These are phyloP conservation scores for Amazona vittata DNA, from an alignment of 2,113 vertebrate species.

Conservation along the genomic window DNA sequence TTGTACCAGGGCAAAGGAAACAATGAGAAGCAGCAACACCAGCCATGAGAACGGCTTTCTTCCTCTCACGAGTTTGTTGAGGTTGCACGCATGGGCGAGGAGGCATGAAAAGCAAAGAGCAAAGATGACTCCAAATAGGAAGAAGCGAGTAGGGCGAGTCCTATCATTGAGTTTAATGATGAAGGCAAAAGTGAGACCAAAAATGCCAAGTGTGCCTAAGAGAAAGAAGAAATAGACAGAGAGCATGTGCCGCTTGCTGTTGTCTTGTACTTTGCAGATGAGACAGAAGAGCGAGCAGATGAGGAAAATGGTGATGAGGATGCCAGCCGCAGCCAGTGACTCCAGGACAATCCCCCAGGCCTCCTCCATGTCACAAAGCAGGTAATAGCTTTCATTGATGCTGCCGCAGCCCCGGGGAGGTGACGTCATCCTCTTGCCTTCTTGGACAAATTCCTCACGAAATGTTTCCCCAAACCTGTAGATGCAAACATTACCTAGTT, in stretches of 20 bases:
- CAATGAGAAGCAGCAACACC: constrained; percentile 67
- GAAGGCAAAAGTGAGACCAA: constrained; percentile 89
- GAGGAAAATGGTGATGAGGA: constrained; percentile 76
- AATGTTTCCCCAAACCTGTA: constrained; percentile 14
- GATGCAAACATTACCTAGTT: neutral
- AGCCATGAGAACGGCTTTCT: constrained; percentile 74
- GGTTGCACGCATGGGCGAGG: constrained; percentile 77
- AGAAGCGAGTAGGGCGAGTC: constrained; percentile 87
- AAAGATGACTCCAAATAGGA: constrained; percentile 89
- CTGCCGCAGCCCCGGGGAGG: constrained; percentile 36
- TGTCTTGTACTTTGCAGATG: constrained; percentile 77
- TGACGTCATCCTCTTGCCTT: neutral
- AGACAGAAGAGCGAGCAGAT: constrained; percentile 77
- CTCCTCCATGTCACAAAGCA: constrained; percentile 78
- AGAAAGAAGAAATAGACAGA: constrained; percentile 83
- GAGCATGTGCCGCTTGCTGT: constrained; percentile 70
- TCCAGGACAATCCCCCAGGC: constrained; percentile 89
- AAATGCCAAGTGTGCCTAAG: constrained; percentile 82
- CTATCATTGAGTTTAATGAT: constrained; percentile 76
- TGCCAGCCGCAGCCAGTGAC: constrained; percentile 78
- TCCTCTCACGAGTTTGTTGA: constrained; percentile 79
- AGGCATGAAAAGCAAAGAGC: constrained; percentile 89
- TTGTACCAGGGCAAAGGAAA: constrained; percentile 84
- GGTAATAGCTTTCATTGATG: constrained; percentile 70
- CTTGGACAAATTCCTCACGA: neutral